phyloP scores from a whole-genome alignment of 2,888 invertebrate species.

The Orgyia antiqua region DNA sequence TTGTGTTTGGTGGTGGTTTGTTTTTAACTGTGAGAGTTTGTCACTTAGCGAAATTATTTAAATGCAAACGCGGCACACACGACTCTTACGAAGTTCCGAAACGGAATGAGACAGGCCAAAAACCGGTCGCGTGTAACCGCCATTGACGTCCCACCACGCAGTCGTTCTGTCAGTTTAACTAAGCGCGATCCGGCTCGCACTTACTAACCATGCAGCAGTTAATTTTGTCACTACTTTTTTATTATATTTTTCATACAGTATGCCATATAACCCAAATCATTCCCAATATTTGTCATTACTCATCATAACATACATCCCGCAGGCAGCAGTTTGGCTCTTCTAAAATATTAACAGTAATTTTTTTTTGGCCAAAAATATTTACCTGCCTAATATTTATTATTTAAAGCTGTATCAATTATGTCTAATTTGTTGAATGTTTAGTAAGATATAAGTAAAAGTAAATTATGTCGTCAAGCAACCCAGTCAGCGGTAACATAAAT shows the following conservation, averaged over 20 bases:
- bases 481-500: conserved; percentile 20
- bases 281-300: too few species aligned
- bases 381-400: too few species aligned
- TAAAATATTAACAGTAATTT: too few species aligned
- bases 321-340: too few species aligned
- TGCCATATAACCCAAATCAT: too few species aligned
- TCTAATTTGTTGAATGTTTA: too few species aligned
- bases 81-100: conserved; percentile 42
- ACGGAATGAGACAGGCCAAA: conserved; percentile 41
- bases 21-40: conserved; percentile 21
- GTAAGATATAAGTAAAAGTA: too few species aligned
- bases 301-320: too few species aligned
- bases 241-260: neutral
- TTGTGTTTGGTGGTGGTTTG: conserved; percentile 22
- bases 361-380: too few species aligned
- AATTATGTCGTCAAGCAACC: too few species aligned
- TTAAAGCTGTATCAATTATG: too few species aligned
- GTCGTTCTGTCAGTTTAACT: conserved; percentile 56
- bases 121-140: conserved; percentile 42
- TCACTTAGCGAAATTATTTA: conserved; percentile 23
- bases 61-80: conserved; percentile 31
- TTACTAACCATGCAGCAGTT: conserved; percentile 11
- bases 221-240: neutral
- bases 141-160: conserved; percentile 48
- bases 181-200: conserved; percentile 50